Evolutionary conservation across 2,888 invertebrate species (phyloP).

Genomic region (Schrankia costaestrigalis): DNA sequence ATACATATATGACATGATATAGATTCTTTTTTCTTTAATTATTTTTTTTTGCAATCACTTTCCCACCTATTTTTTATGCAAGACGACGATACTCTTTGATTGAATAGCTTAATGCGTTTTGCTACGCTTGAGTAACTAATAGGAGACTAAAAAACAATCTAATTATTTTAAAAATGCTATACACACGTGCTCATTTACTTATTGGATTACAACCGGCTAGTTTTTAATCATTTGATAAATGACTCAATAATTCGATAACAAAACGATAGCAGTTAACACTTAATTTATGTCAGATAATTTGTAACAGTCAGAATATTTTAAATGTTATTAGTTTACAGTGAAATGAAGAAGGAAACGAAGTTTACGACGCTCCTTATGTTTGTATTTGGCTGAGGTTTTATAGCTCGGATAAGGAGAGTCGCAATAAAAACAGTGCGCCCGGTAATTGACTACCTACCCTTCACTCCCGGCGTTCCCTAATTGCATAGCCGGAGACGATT

Average conservation of each 20-base stretch:
- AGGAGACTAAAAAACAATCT: conserved; percentile 33
- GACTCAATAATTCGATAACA: conserved; percentile 4
- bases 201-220: conserved; percentile 10
- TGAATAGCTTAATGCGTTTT: conserved; percentile 45
- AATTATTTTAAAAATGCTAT: conserved; percentile 33
- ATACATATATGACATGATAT: conserved; percentile 52
- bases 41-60: conserved; percentile 58
- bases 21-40: conserved; percentile 31
- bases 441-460: conserved; percentile 70
- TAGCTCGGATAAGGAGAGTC: conserved; percentile 52
- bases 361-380: conserved; percentile 22
- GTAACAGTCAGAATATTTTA: too few relatives aligned
- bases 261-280: too few relatives aligned
- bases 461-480: conserved; percentile 70
- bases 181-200: conserved; percentile 20
- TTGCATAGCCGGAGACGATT: conserved; percentile 65
- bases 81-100: conserved; percentile 35
- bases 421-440: conserved; percentile 65
- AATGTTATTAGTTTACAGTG: too few relatives aligned
- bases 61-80: conserved; percentile 47
- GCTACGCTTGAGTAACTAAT: conserved; percentile 49
- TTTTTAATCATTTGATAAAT: conserved; percentile 11
- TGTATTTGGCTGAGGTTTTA: conserved; percentile 44
- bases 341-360: too few relatives aligned
- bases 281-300: neutral